Conservation (phyloP, 2,888 invertebrate species). For the Dicyrtomina minuta region DNA sequence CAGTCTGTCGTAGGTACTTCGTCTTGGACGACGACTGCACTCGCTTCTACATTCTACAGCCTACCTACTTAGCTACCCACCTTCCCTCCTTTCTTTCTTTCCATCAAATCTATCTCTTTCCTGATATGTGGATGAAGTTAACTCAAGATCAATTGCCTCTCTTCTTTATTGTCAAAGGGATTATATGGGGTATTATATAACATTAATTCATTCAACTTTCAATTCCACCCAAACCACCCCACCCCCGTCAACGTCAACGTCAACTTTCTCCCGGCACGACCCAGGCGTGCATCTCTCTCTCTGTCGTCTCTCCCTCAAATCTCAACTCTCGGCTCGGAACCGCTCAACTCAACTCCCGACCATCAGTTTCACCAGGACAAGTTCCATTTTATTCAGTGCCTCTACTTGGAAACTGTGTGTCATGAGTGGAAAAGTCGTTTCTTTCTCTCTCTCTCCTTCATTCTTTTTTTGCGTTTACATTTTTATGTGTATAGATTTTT, state of each 20-base stretch:
- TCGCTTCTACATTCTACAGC: background rate
- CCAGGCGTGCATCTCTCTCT: too few species aligned
- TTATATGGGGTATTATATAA: slow-evolving; percentile 18
- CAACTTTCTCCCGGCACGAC: too few species aligned
- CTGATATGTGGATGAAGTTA: slow-evolving; percentile 11
- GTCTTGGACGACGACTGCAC: too few species aligned
- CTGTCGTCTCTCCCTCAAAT: background rate
- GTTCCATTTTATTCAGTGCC: too few species aligned
- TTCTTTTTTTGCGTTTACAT: background rate
- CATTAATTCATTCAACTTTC: slow-evolving; percentile 22
- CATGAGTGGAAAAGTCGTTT: background rate
- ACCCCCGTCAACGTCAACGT: background rate
- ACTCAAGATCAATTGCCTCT: slow-evolving; percentile 30
- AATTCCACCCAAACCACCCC: background rate
- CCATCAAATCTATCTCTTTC: background rate
- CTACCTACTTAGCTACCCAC: background rate
- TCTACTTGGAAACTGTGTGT: background rate
- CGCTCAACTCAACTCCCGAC: too few species aligned
- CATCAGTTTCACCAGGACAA: too few species aligned
- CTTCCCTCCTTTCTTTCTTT: slow-evolving; percentile 4
- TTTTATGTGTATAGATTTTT: background rate
- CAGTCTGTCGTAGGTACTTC: too few species aligned
- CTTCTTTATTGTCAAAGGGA: slow-evolving; percentile 22
- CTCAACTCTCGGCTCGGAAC: background rate
- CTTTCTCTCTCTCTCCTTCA: slow-evolving; percentile 4